phyloP scores from a whole-genome alignment of 1,140 invertebrate species.

The Papilio polyxenes region DNA sequence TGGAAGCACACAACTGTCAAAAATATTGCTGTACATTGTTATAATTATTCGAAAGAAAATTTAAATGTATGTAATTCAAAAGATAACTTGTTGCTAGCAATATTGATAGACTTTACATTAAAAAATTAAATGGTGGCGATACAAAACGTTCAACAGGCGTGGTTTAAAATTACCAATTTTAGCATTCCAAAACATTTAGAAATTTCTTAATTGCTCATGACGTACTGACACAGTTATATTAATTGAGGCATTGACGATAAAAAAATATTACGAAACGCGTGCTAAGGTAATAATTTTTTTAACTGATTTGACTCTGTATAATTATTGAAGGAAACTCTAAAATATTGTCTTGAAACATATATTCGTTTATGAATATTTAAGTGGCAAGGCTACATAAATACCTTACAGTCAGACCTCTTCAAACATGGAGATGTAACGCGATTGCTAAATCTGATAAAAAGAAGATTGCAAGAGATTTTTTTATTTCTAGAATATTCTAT shows the following conservation, averaged over 20 bases:
- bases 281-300: slow-evolving; percentile 6
- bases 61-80: not conserved
- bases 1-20: too few species aligned
- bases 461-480: not conserved
- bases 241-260: slow-evolving; percentile 4
- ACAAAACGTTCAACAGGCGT: slow-evolving; percentile 2
- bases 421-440: not conserved
- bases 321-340: not conserved
- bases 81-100: not conserved
- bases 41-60: too few species aligned
- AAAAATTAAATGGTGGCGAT: slow-evolving; percentile 1
- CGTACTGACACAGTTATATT: slow-evolving; percentile 35
- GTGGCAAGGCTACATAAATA: not conserved
- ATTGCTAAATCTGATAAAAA: not conserved
- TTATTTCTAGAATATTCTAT: slow-evolving; percentile 9
- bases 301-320: not conserved
- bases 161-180: slow-evolving; percentile 2
- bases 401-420: not conserved
- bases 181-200: slow-evolving; percentile 24
- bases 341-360: not conserved
- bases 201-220: slow-evolving; percentile 27
- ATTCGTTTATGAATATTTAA: not conserved
- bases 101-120: not conserved
- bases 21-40: too few species aligned
- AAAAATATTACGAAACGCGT: slow-evolving; percentile 40